Evolutionary conservation across 2,113 vertebrate species (phyloP), one percentile per base, ranked within the genome.

Genomic region (Suncus etruscus): DNA sequence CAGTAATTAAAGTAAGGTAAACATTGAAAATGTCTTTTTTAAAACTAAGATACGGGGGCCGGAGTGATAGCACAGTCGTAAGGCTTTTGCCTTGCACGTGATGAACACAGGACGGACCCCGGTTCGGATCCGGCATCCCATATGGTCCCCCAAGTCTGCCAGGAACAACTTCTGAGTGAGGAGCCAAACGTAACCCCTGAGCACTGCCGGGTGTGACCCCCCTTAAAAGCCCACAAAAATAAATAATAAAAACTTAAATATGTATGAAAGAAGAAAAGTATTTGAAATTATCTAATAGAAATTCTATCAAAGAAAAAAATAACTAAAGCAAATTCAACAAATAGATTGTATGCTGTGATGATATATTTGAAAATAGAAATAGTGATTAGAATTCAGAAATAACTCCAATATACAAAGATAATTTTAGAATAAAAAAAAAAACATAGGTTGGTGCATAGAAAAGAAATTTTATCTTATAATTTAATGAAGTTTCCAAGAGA

Each of bases 281-380:
- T 87, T 91, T 83, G 11, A 39, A 89, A 83, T 70, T 84, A 72
- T 31, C 29, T 75, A 63, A 68, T 73, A 6, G 58, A 91, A 51
- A 54, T 84, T 85, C 27, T 93, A 54, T 10, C 68, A 78, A 76
- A 78, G 31, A 77, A 94, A 87, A 48, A n/a, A 22, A 7, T 84
- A 8, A 54, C 76, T 83, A 89, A 82, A 90, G 76, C 85, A 87
- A 83, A 80, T 8, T 65, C n/a, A 80, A 83, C 58, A 69, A 86
- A 32, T 74, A 9, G 8, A 3, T 50, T 83, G 66, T 68, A n/a
- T 0, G 10, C 22, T 91, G 65, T 83, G 15, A 22, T 72, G 11
- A 85, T 14, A 29, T 48, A 81, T 45, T 73, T 91, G 14, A 76
- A 92, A 86, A 76, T 72, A 20, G 39, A 39, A 39, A 39, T 51